Base-by-base conservation (phyloP, 1,140 invertebrate genomes). In the Pogonus chalceus region DNA sequence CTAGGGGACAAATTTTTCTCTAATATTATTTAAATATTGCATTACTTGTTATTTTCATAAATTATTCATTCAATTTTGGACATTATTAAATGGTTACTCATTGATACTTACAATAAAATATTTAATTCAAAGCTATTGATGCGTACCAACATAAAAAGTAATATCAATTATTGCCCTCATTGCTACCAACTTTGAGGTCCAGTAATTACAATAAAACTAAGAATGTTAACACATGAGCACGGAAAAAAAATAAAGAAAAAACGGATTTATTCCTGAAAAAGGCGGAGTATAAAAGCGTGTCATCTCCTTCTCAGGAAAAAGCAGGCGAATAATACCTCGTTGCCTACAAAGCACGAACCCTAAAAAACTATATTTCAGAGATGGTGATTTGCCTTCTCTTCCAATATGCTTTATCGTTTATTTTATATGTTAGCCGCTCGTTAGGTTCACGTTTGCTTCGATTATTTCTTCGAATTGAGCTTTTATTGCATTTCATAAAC, bases 231-330 rank as follows among this genome's bases (percentile, higher is more conserved):
- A n/a, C n/a, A n/a, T n/a, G n/a, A n/a, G 14, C 26, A 14, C 7
- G 26, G 26, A 31, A 31, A 14, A 31, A 31, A 14, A 31, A 31
- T 31, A 31, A 7, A 31, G 7, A 7, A 4, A 31, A 31, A 7
- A 31, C 26, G 26, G 26, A 4, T 31, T 14, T 31, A 14, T 31
- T 31, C 7, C 14, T 31, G 14, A 14, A 31, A 31, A 14, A 31
- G 7, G 26, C 14, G 26, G 14, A 7, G 7, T 4, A 7, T 31
- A 14, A 31, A 31, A 7, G 26, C 26, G 37, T 56, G 59, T 62
- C 61, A 63, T 63, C 61, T 61, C 60, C 58, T 26, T 50, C 52
- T 57, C 56, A 63, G 59, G 55, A 61, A 58, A 63, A 63, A 61
- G 59, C 58, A 58, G 54, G 61, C 37, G 37, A 43, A 43, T 10